Percentiles rank a stretch among this genome's conserved stretches.
These are phyloP conservation scores for Okamejei kenojei DNA, from an alignment of 2,797 vertebrate genomes.

Conservation along the genomic window DNA sequence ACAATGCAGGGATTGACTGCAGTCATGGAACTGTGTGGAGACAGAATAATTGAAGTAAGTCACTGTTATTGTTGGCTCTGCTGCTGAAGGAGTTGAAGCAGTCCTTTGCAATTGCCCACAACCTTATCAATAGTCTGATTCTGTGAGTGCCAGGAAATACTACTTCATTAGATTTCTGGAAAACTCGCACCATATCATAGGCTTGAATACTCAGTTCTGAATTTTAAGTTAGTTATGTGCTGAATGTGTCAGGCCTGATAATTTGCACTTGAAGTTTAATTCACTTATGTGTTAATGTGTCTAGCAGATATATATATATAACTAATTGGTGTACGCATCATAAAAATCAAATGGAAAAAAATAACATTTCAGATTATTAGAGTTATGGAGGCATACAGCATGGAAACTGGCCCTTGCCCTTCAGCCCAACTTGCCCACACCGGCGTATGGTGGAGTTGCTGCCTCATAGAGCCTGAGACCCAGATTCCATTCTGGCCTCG, in stretches of 20 bases:
- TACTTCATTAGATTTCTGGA: slow-evolving; percentile 25
- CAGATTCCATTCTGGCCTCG: too few species aligned
- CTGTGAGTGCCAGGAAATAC: neutral
- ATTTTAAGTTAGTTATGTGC: neutral
- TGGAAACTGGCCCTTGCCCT: too few species aligned
- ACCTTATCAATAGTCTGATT: slow-evolving; percentile 7
- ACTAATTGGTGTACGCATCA: neutral
- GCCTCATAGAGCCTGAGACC: too few species aligned
- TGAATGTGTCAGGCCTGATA: neutral
- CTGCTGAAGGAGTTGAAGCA: neutral
- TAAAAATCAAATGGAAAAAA: slow-evolving; percentile 10
- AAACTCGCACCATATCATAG: neutral
- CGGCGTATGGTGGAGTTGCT: too few species aligned
- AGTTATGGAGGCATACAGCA: too few species aligned
- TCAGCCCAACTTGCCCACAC: too few species aligned
- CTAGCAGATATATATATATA: neutral
- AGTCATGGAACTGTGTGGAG: slow-evolving; percentile 29
- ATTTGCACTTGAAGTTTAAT: neutral
- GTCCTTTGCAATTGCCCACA: neutral
- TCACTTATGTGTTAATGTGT: neutral
- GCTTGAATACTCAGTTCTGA: neutral
- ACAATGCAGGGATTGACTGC: slow-evolving; percentile 2
- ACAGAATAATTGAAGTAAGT: slow-evolving; percentile 34
- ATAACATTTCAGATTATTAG: neutral
- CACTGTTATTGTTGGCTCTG: neutral